These are phyloP conservation scores for Mythimna lalbum DNA, from an alignment of 2,888 invertebrate species.

Conservation along the genomic window DNA sequence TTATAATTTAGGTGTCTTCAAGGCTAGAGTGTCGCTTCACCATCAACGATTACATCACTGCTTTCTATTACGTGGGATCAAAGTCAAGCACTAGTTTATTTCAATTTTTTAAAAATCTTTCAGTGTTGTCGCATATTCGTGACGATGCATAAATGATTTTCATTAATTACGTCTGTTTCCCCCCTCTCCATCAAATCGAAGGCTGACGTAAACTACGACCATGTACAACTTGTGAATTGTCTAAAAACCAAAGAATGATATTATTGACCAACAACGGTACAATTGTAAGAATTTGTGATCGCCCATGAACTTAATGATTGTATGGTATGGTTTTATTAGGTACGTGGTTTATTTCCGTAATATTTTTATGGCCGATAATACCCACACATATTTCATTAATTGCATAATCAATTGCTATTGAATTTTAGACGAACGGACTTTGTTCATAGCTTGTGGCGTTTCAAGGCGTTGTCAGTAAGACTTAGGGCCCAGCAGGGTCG, in stretches of 20 bases:
- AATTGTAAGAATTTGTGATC: conserved; percentile 12
- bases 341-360: conserved; percentile 37
- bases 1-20: no score
- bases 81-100: no score
- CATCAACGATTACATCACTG: no score
- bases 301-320: conserved; percentile 55
- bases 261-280: conserved; percentile 38
- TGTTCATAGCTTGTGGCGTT: not conserved
- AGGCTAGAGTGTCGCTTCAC: no score
- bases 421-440: no score
- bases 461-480: no score
- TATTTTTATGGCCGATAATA: conserved; percentile 9
- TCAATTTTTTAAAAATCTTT: not conserved
- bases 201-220: conserved; percentile 21
- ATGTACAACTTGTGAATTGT: conserved; percentile 31
- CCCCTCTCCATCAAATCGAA: not conserved
- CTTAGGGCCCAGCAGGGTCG: no score
- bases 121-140: no score
- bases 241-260: conserved; percentile 6
- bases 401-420: not conserved
- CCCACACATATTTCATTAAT: not conserved
- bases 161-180: no score
- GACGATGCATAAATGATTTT: no score
- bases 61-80: no score
- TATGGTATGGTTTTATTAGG: conserved; percentile 31